Percentiles rank a stretch among this genome's conserved stretches.
These are phyloP conservation scores for Microcebus jonahi DNA, from an alignment of 2,113 vertebrate species.

Conservation along the genomic window DNA sequence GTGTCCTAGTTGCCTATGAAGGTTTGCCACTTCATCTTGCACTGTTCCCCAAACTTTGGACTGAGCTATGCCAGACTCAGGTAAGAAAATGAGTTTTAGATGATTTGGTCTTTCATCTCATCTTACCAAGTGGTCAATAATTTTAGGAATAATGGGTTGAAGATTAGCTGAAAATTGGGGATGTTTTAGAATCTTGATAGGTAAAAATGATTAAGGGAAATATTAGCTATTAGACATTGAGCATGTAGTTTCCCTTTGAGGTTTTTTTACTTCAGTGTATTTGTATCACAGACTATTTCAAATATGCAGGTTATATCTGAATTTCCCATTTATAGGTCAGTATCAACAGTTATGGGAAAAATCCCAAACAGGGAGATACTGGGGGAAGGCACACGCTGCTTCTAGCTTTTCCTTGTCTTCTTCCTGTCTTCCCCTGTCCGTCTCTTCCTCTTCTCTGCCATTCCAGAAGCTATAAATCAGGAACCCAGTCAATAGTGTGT, in stretches of 20 bases:
- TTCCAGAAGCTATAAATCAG: not conserved
- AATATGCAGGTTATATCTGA: constrained; percentile 8
- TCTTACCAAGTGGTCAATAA: constrained; percentile 16
- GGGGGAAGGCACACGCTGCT: not conserved
- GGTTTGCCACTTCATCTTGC: constrained; percentile 97
- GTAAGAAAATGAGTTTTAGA: constrained; percentile 82
- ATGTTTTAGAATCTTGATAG: constrained; percentile 35
- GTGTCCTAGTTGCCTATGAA: constrained; percentile 98
- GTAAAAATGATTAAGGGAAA: constrained; percentile 31
- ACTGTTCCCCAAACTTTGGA: constrained; percentile 98
- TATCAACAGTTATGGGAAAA: not conserved
- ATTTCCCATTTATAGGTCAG: not conserved
- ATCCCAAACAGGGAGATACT: not conserved
- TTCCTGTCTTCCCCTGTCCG: no score
- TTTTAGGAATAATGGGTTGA: constrained; percentile 51
- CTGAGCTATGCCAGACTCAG: constrained; percentile 98
- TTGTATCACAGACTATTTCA: constrained; percentile 11
- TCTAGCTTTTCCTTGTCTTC: not conserved
- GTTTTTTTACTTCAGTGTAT: not conserved
- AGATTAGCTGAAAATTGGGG: constrained; percentile 8
- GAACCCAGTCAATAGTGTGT: not conserved
- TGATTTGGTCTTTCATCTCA: constrained; percentile 54
- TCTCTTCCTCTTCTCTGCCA: not conserved
- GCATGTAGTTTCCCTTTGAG: not conserved
- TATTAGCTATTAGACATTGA: constrained; percentile 18